Evolutionary conservation across 2,888 invertebrate genomes (phyloP), one percentile per base, ranked within the genome.

Genomic region (Sympetrum striolatum): DNA sequence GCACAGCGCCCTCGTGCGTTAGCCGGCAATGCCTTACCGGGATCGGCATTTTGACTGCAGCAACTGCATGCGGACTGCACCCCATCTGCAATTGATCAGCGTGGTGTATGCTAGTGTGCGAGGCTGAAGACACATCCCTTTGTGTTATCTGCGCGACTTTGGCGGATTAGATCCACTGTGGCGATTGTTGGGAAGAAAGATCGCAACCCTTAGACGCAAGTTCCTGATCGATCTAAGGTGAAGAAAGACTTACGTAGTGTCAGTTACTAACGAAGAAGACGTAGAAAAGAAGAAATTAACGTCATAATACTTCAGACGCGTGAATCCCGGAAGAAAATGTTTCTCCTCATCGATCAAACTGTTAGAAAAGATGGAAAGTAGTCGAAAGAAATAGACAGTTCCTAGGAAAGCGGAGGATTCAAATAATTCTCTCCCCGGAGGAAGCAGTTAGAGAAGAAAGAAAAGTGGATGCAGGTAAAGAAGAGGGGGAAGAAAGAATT

Each of bases 41-140:
- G 86, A 86, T 86, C 86, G 86, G 86, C 60, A 86, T 86, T 86
- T 86, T 86, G 86, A 86, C 86, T 86, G 86, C 86, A 86, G 86
- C 86, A 37, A 86, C 86, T 86, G 86, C 86, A 86, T 86, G 86
- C 86, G 64, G 86, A 86, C 86, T 86, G 86, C 86, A 86, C 86
- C 86, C 37, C 37, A 86, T 86, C 86, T 60, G 86, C 86, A 86
- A 86, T 86, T 86, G 86, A 64, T 86, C 86, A 86, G 86, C n/a
- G 64, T 86, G 60, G 86, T 86, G 64, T 64, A 60, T 35, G 86
- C 39, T 37, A 64, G 86, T 22, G 86, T 60, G 37, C 60, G 86
- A 86, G 53, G 25, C 15, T 31, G 73, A 73, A 73, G 31, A 22
- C 73, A 73, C 73, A 22, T 22, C 86, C 15, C 0, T 22, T 15